Base-by-base conservation (phyloP, 2,113 vertebrate genomes). In the Etia nguti region DNA sequence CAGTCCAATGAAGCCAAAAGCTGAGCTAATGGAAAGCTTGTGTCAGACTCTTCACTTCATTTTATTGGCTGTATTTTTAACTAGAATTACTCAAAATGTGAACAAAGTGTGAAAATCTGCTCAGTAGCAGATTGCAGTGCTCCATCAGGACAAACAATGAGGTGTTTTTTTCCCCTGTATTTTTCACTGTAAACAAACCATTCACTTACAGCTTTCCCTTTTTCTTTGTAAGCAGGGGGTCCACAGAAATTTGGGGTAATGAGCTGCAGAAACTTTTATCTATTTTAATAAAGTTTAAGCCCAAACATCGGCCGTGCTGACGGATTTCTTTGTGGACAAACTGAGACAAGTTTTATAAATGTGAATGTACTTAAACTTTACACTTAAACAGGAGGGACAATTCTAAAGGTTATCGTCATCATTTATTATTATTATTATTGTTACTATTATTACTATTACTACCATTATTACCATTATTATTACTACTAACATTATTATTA, bases 21-120 rank as follows among this genome's bases (percentile, higher is more conserved):
- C 68, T 73, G 68, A 48, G 13, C 41, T 73, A 73, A 73, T 73
- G 68, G 43, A 73, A 73, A 73, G 11, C 13, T 46, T 48, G 68
- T 48, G 41, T 26, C 41, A 18, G 41, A 48, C 68, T 73, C 13
- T 73, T 11, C 26, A 46, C 38, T 1, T 48, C 1, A 73, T 26
- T 43, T 73, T 26, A 73, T 48, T 24, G 22, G 22, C 41, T 73
- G 15, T 26, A 7, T 26, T 46, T 73, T 29, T 73, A 46, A 73
- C 68, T 26, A 1, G 5, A 73, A 70, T 43, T 4, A 24, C 12
- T 70, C 65, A 70, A 43, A 70, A 70, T 10, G 38, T 26, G 38
- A 24, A 24, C n/a, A 43, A 43, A 73, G 36, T 26, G 41, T 46
- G 15, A 18, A 73, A 73, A 29, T 46, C 68, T 73, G 68, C 38